Percentiles rank a stretch among this genome's conserved stretches.
These are phyloP conservation scores for Anguilla obscura DNA, from an alignment of 2,797 vertebrate genomes.

Conservation along the genomic window DNA sequence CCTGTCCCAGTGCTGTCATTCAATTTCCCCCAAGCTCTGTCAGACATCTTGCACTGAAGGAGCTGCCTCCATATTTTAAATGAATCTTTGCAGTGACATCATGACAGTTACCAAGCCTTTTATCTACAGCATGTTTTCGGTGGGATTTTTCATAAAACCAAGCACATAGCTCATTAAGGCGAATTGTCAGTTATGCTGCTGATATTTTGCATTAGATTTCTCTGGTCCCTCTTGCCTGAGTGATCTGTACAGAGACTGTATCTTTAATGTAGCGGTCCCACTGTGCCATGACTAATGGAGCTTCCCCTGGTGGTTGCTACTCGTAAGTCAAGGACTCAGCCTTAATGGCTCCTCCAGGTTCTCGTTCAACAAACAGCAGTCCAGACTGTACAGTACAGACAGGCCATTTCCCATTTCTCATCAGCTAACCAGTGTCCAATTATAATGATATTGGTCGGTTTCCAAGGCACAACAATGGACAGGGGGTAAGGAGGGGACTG, in stretches of 20 bases:
- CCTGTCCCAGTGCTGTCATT: not conserved
- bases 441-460: not conserved
- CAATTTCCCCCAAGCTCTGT: not conserved
- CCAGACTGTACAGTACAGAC: not conserved
- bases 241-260: not conserved
- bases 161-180: not conserved
- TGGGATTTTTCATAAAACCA: not conserved
- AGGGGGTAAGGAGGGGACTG: not conserved
- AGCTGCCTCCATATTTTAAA: not conserved
- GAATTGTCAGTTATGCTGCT: not conserved
- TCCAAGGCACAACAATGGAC: not conserved
- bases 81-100: not conserved
- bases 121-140: not conserved
- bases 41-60: not conserved
- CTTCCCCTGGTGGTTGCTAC: not conserved
- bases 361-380: not conserved
- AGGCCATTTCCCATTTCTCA: not conserved
- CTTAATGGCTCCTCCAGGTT: not conserved
- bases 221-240: not conserved
- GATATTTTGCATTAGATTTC: not conserved
- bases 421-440: slow-evolving; percentile 2
- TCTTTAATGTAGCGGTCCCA: not conserved
- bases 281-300: not conserved
- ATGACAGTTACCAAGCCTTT: not conserved
- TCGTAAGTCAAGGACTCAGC: not conserved